These are phyloP conservation scores for Hemicrepidius hirtus DNA, from an alignment of 2,888 invertebrate species.

Conservation along the genomic window DNA sequence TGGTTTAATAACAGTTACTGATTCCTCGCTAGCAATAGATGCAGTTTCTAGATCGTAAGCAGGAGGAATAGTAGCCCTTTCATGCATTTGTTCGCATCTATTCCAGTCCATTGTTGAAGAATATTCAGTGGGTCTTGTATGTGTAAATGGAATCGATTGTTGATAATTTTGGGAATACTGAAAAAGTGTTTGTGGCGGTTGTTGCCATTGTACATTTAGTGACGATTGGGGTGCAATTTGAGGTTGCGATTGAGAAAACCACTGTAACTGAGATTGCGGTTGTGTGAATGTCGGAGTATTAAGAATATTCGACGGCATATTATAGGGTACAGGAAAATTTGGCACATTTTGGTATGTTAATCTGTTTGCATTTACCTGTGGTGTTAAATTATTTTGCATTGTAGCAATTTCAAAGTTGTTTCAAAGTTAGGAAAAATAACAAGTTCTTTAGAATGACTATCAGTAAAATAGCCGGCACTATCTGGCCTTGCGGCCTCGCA, in stretches of 20 bases:
- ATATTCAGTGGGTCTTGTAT: not conserved
- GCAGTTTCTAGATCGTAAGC: constrained; percentile 5
- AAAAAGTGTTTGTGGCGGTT: constrained; percentile 8
- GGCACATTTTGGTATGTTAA: constrained; percentile 2
- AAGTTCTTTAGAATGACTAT: not conserved
- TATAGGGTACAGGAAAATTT: constrained; percentile 22
- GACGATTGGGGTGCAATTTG: constrained; percentile 24
- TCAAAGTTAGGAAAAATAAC: too few species aligned
- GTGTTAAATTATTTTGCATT: constrained; percentile 11
- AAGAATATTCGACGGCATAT: constrained; percentile 13
- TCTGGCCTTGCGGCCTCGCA: constrained; percentile 12
- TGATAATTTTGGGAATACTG: not conserved
- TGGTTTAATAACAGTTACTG: constrained; percentile 21
- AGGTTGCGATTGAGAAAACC: constrained; percentile 9
- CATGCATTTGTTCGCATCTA: not conserved
- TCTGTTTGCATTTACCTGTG: constrained; percentile 14
- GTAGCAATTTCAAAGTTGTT: too few species aligned
- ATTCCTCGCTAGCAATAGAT: constrained; percentile 22
- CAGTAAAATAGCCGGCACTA: not conserved
- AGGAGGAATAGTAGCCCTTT: constrained; percentile 1
- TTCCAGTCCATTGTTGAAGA: constrained; percentile 1
- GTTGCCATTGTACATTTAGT: constrained; percentile 26
- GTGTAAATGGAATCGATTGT: constrained; percentile 17
- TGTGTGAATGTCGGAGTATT: constrained; percentile 24
- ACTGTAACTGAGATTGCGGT: constrained; percentile 24